Evolutionary conservation across 2,113 vertebrate genomes (phyloP), one percentile per base, ranked within the genome.

Genomic region (Upupa epops): DNA sequence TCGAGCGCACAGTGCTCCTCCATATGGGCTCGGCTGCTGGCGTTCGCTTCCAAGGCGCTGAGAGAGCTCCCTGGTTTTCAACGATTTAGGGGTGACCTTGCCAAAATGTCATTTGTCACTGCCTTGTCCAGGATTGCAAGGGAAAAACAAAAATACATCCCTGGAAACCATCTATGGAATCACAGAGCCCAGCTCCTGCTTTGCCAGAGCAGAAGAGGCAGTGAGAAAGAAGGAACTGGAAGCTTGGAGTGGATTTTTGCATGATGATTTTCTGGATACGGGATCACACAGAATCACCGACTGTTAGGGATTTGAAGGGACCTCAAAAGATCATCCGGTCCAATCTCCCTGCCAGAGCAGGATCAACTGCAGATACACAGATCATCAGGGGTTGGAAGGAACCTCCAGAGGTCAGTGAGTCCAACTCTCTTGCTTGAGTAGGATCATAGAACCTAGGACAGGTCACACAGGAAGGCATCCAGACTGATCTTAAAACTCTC

Each of bases 21-120:
- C 93, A 86, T 91, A 91, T 92, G 89, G 94, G 61, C 82, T 77
- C 73, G 91, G 90, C 81, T 95, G 78, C 89, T 81, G 71, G 60
- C 78, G 85, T 80, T 93, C 91, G 69, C 5, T 2, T 51, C n/a
- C 70, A 64, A 46, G 87, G 42, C 70, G 24, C 83, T 65, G 90
- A 90, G 79, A 94, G 69, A 91, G 28, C 79, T 61, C 90, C 48
- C 78, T 36, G 54, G 19, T 65, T 91, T 90, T 77, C 87, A 95
- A 79, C 90, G 88, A 48, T 86, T 90, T 56, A 61, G 78, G 77
- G 86, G 76, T 86, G 93, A 88, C 92, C 90, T 95, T 85, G 91
- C n/a, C 46, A 52, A 90, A 90, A 55, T 78, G 76, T 75, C 79
- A 65, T 93, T 88, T 95, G 83, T 91, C 88, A 93, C 77, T 88